These are phyloP conservation scores for Ganaspis sp. DNA, from an alignment of 1,140 invertebrate species.

Conservation along the genomic window DNA sequence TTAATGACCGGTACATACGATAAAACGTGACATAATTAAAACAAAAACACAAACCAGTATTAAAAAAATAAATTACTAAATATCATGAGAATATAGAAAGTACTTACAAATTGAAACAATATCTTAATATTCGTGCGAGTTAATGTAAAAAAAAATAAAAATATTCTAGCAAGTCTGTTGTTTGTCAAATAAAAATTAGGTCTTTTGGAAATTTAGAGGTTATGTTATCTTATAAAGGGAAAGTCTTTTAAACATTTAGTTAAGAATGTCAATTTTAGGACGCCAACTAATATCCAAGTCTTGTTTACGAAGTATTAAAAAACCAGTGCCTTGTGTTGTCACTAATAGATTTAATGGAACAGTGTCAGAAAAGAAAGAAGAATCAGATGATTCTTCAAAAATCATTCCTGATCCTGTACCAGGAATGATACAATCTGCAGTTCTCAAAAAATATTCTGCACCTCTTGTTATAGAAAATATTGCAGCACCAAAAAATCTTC, in stretches of 20 bases:
- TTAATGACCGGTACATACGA: too few relatives aligned
- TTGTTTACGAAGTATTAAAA: slow-evolving; percentile 41
- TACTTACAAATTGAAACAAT: neutral
- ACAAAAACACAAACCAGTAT: neutral
- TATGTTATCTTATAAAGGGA: neutral
- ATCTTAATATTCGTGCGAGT: neutral
- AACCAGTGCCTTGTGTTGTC: slow-evolving; percentile 33
- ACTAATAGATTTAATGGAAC: slow-evolving; percentile 42
- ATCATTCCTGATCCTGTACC: slow-evolving; percentile 43
- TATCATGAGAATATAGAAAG: neutral
- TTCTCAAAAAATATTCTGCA: slow-evolving; percentile 73
- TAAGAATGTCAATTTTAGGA: slow-evolving; percentile 51
- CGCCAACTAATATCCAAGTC: slow-evolving; percentile 49
- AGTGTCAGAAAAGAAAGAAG: neutral
- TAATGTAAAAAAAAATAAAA: neutral
- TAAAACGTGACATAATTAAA: neutral
- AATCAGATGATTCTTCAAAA: neutral
- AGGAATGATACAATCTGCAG: slow-evolving; percentile 69
- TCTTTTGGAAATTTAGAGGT: neutral
- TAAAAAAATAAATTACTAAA: neutral
- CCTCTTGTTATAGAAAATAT: slow-evolving; percentile 72
- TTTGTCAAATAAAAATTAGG: neutral
- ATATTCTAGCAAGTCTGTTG: neutral
- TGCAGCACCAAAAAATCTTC: slow-evolving; percentile 60
- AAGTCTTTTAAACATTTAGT: slow-evolving; percentile 16